A percentile compares a stretch with the other conserved stretches of the same genome.
Evolutionary conservation across 2,888 invertebrate genomes (phyloP).

Genomic region (Plebejus anna): DNA sequence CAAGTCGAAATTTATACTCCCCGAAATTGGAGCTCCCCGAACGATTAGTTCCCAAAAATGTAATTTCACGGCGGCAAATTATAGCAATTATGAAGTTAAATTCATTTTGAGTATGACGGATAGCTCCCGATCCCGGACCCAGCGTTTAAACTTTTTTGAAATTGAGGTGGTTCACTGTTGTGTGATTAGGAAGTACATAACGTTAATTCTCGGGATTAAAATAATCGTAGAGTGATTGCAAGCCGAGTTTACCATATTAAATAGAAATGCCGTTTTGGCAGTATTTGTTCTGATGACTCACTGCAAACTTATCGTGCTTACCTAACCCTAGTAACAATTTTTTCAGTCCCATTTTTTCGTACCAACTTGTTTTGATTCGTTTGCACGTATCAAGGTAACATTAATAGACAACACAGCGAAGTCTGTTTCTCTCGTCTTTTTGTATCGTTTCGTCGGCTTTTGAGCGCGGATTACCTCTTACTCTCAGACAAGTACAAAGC

Average conservation of each 20-base stretch:
- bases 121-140: background rate
- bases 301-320: background rate
- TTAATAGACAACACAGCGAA: too few relatives aligned
- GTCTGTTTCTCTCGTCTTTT: background rate
- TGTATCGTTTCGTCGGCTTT: background rate
- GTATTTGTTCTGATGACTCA: too few relatives aligned
- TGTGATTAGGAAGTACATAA: background rate
- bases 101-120: background rate
- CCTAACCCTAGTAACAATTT: too few relatives aligned
- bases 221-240: background rate
- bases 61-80: background rate
- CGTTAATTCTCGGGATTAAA: background rate
- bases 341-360: background rate
- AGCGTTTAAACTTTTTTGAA: background rate
- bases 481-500: too few relatives aligned
- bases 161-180: background rate
- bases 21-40: background rate
- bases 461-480: background rate
- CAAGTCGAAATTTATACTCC: background rate
- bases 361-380: background rate
- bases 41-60: constrained; percentile 10
- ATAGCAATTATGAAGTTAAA: constrained; percentile 17
- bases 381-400: background rate
- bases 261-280: background rate
- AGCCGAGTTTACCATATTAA: background rate